These are phyloP conservation scores for Rhinichthys klamathensis DNA, from an alignment of 2,113 vertebrate species.

Conservation along the genomic window DNA sequence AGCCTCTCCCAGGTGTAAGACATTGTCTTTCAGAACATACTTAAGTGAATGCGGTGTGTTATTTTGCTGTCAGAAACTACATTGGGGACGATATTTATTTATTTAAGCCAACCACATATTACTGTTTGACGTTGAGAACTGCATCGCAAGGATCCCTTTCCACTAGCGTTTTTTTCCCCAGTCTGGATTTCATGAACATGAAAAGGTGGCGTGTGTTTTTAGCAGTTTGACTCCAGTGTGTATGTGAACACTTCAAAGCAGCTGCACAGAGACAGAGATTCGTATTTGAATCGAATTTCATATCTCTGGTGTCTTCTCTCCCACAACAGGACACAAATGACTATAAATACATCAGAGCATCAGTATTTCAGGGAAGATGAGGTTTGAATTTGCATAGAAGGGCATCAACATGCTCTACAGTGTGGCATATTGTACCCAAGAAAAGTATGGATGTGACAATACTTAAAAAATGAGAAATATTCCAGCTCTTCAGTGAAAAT, in stretches of 20 bases:
- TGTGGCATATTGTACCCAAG: not conserved
- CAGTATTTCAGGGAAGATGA: constrained; percentile 8
- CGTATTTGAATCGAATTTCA: constrained; percentile 16
- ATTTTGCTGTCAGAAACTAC: constrained; percentile 65
- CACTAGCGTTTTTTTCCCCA: constrained; percentile 50
- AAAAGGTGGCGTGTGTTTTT: constrained; percentile 18
- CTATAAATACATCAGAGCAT: constrained; percentile 28
- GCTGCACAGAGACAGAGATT: not conserved
- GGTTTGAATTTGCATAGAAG: constrained; percentile 7
- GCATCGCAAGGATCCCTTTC: constrained; percentile 55
- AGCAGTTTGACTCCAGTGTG: constrained; percentile 30
- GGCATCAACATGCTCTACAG: constrained; percentile 22
- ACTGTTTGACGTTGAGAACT: constrained; percentile 61
- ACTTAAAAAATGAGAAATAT: not conserved
- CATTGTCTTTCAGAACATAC: constrained; percentile 58
- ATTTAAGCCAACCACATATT: constrained; percentile 60
- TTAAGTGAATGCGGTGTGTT: constrained; percentile 63
- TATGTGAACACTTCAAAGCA: constrained; percentile 26
- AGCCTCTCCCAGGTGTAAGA: constrained; percentile 64
- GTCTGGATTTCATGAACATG: constrained; percentile 24
- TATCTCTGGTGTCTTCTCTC: constrained; percentile 23
- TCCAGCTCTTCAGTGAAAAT: constrained; percentile 1
- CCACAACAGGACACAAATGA: constrained; percentile 32
- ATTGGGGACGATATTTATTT: constrained; percentile 55
- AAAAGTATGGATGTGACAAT: not conserved